Base-by-base conservation (phyloP, 2,888 invertebrate genomes). In the Drosophila colorata region DNA sequence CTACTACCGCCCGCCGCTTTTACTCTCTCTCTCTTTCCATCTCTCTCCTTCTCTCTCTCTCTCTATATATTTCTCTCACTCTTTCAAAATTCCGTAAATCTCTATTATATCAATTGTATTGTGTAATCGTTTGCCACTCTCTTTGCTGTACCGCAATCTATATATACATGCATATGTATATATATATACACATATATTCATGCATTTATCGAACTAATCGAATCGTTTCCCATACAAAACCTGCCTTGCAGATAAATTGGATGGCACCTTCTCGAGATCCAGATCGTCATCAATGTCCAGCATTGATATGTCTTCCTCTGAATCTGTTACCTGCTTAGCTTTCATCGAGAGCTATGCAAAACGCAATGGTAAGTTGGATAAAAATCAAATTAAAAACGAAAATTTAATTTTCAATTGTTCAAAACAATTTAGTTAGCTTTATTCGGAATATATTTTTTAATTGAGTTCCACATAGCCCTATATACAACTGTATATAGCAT, bases 241-340 rank as follows among this genome's bases (percentile, higher is more conserved):
- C 55, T 95, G 93, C 95, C 95, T 96, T 93, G 94, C 95, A 98
- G 98, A 98, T 94, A 98, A 98, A 94, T 94, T 97, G 95, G 98
- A 98, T 94, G 97, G 96, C 93, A 97, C 97, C 88, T 98, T 98
- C 94, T 98, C 98, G 90, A 95, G 98, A 92, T 99, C 98, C 84
- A 95, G 98, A 91, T 98, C 98, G 93, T 98, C 98, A 93, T 98
- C 98, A 93, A 98, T 98, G 96, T 98, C 98, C 91, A 98, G 98
- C 93, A 94, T 99, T 92, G 98, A 99, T 93, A 98, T 98, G 94
- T 98, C 98, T 93, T 96, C 97, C 90, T 96, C 97, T 89, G 99
- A 99, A 94, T 96, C 98, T 92, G 96, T 99, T 91, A 98, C 98
- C 94, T 98, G 97, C 94, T 95, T 99, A 93, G 96, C 96, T 87